Conservation (phyloP, 2,797 vertebrate species). For the Gambelia wislizenii region DNA sequence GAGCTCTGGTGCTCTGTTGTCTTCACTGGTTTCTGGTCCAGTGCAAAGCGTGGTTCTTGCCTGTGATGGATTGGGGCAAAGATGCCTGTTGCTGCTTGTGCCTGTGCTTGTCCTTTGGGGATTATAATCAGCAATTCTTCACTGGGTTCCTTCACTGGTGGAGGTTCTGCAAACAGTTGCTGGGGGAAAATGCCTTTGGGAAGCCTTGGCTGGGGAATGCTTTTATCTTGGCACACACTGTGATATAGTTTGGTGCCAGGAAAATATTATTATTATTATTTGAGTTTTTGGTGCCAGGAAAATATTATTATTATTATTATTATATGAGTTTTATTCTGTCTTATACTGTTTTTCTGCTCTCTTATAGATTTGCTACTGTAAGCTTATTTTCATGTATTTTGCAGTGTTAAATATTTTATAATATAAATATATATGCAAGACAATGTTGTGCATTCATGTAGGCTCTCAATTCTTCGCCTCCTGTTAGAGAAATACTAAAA, state of each 20-base stretch:
- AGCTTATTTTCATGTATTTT: not conserved
- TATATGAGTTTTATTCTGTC: too few relatives aligned
- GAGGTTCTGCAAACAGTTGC: not conserved
- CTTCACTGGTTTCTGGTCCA: not conserved
- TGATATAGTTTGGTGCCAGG: not conserved
- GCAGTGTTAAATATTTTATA: not conserved
- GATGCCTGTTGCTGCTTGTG: not conserved
- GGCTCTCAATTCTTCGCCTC: not conserved
- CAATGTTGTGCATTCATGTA: slow-evolving; percentile 13
- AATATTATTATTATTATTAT: too few relatives aligned
- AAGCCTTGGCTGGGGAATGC: not conserved
- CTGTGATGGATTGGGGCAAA: not conserved
- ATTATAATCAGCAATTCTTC: not conserved
- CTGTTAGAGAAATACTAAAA: slow-evolving; percentile 12
- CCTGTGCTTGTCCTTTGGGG: not conserved
- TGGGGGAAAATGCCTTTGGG: not conserved
- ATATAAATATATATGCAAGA: not conserved
- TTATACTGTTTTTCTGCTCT: too few relatives aligned
- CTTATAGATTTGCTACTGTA: too few relatives aligned
- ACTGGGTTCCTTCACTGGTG: not conserved
- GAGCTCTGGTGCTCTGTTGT: not conserved
- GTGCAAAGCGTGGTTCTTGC: not conserved
- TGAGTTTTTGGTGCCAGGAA: not conserved
- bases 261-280: not conserved
- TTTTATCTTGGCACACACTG: not conserved